Evolutionary conservation across 2,888 invertebrate genomes (phyloP), one percentile per base, ranked within the genome.

Genomic region (Thymelicus lineola): DNA sequence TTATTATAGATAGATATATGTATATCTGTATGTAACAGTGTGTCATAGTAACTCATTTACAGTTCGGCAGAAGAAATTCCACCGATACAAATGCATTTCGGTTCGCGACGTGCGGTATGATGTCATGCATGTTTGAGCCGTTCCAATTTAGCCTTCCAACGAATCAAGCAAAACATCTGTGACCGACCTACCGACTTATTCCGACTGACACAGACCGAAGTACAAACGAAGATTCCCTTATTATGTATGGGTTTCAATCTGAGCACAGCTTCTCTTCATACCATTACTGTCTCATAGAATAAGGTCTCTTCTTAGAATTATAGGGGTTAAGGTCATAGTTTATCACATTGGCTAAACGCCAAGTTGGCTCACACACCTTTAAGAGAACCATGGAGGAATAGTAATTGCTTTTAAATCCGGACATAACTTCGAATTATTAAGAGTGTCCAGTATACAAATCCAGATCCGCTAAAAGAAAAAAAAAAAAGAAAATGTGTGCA

Each of bases 91-190:
- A 53, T 53, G 53, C 53, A 53, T 53, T 53, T 17, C 53, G 7
- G 53, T 10, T 20, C 20, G 53, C 53, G 20, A 53, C 10, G 50
- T 50, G 20, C 20, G 20, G 53, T 53, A 53, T 53, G 53, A 53
- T 53, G 53, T 53, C 53, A 53, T 17, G 53, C 53, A 53, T 53
- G 50, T 20, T 4, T 10, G 53, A 53, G 12, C 53, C 53, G 53
- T 53, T 53, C 20, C 53, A 53, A 53, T 53, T 53, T 53, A 53
- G 53, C 20, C 10, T 17, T 53, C 53, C 20, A 53, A 20, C 12
- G 10, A 20, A 53, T 20, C 53, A 53, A 53, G 20, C 53, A n/a
- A 38, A 53, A 53, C 53, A 53, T 53, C 53, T 53, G 53, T 53
- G 53, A 20, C 53, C 53, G 20, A 53, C 53, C 12, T 53, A n/a